Base-by-base conservation (phyloP, 1,140 invertebrate species). In the Ceratina australensis region DNA sequence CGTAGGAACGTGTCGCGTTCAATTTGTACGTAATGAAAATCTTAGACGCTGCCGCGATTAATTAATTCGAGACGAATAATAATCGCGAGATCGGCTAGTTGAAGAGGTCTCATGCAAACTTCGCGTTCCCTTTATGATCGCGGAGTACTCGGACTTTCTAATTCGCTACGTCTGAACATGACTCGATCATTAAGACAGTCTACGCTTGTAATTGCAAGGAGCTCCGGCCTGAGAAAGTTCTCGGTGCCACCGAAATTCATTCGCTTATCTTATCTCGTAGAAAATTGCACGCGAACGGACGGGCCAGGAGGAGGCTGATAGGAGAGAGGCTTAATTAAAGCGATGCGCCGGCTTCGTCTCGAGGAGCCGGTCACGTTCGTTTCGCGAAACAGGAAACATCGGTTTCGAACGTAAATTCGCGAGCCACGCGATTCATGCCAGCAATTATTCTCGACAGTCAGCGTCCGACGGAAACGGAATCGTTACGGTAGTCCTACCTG, bases 321-420 rank as follows among this genome's bases (percentile, higher is more conserved):
- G 26, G n/a, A 12, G 65, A 22, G 66, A 52, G 59, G 47, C 67
- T 79, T 83, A 83, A 83, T 83, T 83, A 83, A 83, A 79, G 71
- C 67, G 54, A 80, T 72, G 49, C 47, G 64, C 77, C 7, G 50
- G 56, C 63, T 24, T 50, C 64, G 26, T 42, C 33, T 42, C 33
- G 33, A 49, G 57, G 33, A 49, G 57, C 56, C 75, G 47, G 54
- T 4, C 56, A 16, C 60, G 33, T 65, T 72, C 68, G 18, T 72
- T 72, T 33, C 69, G 42, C 60, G 50, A 65, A 64, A 65, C 49
- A 78, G 65, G 47, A 76, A 76, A 69, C 57, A 47, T 20, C n/a
- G 22, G 8, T 61, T 24, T 24, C n/a, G 56, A 73, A 56, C n/a
- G 26, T 47, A 42, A 69, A 61, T 60, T 22, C 54, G 3, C 33